phyloP scores from a whole-genome alignment of 2,797 vertebrate genomes.

The Myioborus miniatus region DNA sequence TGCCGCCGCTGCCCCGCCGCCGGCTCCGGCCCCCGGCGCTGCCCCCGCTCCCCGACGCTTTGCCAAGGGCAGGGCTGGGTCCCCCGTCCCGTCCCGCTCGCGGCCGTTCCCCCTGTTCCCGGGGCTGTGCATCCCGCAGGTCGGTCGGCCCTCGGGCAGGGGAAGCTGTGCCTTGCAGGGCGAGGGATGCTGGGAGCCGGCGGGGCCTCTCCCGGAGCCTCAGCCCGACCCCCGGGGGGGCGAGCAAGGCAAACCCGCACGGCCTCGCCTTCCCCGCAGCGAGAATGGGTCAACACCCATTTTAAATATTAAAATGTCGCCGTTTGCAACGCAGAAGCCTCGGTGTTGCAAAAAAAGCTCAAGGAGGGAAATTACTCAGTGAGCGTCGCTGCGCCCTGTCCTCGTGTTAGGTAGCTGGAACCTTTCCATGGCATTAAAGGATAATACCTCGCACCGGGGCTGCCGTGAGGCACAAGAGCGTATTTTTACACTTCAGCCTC shows the following conservation, averaged over 20 bases:
- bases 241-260: fast-evolving
- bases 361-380: neutral
- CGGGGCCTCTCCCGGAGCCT: too few species aligned
- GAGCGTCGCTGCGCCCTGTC: neutral
- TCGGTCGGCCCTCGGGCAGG: neutral
- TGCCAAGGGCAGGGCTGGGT: too few species aligned
- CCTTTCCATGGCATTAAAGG: neutral
- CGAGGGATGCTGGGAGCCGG: neutral
- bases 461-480: neutral
- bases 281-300: fast-evolving
- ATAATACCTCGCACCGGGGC: neutral
- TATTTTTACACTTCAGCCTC: neutral
- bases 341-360: neutral
- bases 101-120: neutral
- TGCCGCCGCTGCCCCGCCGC: neutral
- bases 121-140: neutral
- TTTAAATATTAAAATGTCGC: neutral
- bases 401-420: neutral
- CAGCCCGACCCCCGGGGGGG: fast-evolving
- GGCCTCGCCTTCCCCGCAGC: neutral
- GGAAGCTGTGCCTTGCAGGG: neutral
- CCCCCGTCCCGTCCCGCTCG: too few species aligned
- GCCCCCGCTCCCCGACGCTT: neutral
- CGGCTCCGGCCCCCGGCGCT: neutral
- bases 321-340: neutral